phyloP scores from a whole-genome alignment of 2,113 vertebrate species.

The Alligator mississippiensis region DNA sequence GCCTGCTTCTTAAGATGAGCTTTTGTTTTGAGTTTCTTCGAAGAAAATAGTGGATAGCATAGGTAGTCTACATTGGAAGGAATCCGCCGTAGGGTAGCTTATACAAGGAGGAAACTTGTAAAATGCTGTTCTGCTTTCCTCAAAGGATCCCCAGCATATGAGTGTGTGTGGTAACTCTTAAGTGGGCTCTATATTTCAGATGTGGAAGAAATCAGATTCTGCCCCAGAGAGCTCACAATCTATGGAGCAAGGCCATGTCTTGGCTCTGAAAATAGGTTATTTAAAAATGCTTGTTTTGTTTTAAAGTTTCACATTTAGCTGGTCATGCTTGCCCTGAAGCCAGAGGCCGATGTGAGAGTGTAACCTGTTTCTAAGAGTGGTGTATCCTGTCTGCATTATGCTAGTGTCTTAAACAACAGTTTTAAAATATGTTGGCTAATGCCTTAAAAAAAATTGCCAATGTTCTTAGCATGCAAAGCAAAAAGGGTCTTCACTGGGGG shows the following conservation, averaged over 20 bases:
- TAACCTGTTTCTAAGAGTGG: background rate
- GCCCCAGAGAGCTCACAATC: background rate
- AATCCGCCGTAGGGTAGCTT: background rate
- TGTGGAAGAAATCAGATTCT: background rate
- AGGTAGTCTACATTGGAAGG: conserved; percentile 50
- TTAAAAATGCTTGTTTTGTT: background rate
- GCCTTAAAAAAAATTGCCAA: background rate
- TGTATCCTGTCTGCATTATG: background rate
- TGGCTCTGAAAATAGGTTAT: background rate
- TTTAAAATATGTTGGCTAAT: background rate
- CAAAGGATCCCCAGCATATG: background rate
- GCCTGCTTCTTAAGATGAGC: background rate
- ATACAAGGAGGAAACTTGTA: conserved; percentile 1
- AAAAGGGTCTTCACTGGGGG: background rate
- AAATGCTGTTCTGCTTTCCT: conserved; percentile 9
- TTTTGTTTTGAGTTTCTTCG: conserved; percentile 63
- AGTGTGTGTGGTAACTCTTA: background rate
- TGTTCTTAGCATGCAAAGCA: background rate
- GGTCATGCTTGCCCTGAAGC: background rate
- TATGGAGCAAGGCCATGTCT: background rate
- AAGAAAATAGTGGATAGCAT: conserved; percentile 61
- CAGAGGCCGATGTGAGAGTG: background rate
- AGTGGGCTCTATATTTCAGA: accelerated
- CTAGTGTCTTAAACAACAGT: background rate
- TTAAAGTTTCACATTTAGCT: background rate